Conservation (phyloP, 2,888 invertebrate genomes). For the Thereva nobilitata region DNA sequence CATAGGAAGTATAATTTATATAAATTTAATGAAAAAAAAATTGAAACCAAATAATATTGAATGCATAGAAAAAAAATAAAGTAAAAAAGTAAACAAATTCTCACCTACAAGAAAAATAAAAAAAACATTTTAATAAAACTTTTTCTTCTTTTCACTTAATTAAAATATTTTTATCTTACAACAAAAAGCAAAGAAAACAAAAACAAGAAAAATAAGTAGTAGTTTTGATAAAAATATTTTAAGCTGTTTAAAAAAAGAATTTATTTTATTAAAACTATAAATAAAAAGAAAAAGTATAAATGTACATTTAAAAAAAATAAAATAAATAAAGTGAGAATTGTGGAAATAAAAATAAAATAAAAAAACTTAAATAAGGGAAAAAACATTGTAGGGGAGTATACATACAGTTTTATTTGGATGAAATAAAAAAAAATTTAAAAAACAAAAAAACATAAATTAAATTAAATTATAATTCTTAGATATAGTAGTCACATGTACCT, state of each 20-base stretch:
- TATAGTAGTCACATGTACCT: constrained; percentile 34
- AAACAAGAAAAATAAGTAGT: not conserved
- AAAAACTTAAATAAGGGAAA: not conserved
- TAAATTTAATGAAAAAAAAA: constrained; percentile 16
- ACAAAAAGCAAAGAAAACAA: not conserved
- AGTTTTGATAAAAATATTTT: constrained; percentile 23
- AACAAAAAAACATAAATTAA: not conserved
- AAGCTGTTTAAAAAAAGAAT: constrained; percentile 16
- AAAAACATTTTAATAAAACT: constrained; percentile 14
- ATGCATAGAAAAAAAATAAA: too few relatives aligned
- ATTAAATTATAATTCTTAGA: constrained; percentile 21
- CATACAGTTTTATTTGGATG: constrained; percentile 11
- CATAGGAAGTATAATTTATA: constrained; percentile 12
- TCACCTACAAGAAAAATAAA: constrained; percentile 7
- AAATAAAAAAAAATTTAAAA: not conserved
- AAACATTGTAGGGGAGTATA: constrained; percentile 16
- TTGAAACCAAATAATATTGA: too few relatives aligned
- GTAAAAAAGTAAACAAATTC: constrained; percentile 22
- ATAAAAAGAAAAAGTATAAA: not conserved
- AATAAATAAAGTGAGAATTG: not conserved
- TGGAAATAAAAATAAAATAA: not conserved
- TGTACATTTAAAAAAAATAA: not conserved
- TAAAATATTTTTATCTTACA: constrained; percentile 25
- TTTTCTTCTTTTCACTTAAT: constrained; percentile 8
- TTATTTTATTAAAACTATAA: constrained; percentile 11